These are phyloP conservation scores for Passer montanus DNA, from an alignment of 2,113 vertebrate genomes.

Conservation along the genomic window DNA sequence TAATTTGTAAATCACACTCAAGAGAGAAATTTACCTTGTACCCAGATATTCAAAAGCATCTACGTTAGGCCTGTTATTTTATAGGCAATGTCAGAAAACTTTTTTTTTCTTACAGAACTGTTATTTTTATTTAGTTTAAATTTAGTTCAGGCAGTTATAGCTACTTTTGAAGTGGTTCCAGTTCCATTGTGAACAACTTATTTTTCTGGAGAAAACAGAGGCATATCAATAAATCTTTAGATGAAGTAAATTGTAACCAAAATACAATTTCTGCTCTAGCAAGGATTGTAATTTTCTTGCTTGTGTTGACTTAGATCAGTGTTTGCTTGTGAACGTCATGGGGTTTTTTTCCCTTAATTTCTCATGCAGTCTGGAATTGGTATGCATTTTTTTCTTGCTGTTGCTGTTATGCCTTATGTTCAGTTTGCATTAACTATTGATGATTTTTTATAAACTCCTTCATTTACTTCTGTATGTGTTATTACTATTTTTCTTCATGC, in stretches of 20 bases:
- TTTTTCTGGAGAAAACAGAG: background rate
- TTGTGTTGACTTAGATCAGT: background rate
- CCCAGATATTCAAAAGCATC: constrained; percentile 20
- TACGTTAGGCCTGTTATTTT: constrained; percentile 25
- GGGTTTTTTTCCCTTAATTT: background rate
- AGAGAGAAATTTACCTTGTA: constrained; percentile 41
- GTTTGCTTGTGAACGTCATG: background rate
- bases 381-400: background rate
- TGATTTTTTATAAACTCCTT: background rate
- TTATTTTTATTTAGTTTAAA: constrained; percentile 29
- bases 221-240: background rate
- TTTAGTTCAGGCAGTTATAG: background rate
- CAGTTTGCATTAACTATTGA: background rate
- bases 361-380: background rate
- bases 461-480: background rate
- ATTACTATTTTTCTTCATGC: background rate
- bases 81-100: background rate
- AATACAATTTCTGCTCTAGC: background rate
- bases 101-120: background rate
- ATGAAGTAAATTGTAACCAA: background rate
- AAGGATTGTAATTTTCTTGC: background rate
- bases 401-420: background rate
- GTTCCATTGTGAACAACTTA: background rate
- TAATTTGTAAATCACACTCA: constrained; percentile 23
- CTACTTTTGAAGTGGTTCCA: background rate